Conservation (phyloP, 2,113 vertebrate species). For the Barbus barbus region DNA sequence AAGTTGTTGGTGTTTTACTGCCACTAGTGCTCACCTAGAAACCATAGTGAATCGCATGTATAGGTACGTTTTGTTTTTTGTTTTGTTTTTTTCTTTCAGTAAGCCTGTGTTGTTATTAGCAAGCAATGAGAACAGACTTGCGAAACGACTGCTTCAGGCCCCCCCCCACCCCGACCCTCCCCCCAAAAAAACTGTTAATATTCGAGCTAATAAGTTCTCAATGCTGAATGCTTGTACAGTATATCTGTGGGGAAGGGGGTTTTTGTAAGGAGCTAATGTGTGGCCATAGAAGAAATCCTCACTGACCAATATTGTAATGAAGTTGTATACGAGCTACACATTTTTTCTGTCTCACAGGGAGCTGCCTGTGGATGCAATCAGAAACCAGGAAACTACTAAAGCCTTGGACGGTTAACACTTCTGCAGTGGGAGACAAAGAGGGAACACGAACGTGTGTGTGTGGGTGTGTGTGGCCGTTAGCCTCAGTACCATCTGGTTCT, state of each 20-base stretch:
- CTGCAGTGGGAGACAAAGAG: conserved; percentile 32
- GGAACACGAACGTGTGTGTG: conserved; percentile 24
- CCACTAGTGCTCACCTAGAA: too few relatives aligned
- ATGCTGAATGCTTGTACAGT: neutral
- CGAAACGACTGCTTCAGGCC: neutral
- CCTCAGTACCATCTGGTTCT: conserved; percentile 56
- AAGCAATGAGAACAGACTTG: neutral
- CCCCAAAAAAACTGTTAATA: too few relatives aligned
- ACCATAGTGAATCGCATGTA: too few relatives aligned
- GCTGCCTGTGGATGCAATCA: conserved; percentile 30
- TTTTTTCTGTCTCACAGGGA: neutral
- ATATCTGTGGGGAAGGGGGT: neutral
- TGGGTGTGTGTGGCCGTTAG: conserved; percentile 50
- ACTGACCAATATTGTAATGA: neutral
- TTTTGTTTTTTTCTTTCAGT: neutral
- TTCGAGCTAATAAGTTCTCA: neutral
- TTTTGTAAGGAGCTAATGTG: neutral
- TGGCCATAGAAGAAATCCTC: neutral
- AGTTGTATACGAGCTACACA: conserved; percentile 1
- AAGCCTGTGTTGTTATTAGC: neutral
- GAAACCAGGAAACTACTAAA: conserved; percentile 32
- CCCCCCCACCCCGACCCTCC: too few relatives aligned
- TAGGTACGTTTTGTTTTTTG: too few relatives aligned
- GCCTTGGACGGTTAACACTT: conserved; percentile 41
- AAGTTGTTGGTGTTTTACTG: too few relatives aligned